Conservation (phyloP, 2,888 invertebrate genomes). For the Alcis repandata region DNA sequence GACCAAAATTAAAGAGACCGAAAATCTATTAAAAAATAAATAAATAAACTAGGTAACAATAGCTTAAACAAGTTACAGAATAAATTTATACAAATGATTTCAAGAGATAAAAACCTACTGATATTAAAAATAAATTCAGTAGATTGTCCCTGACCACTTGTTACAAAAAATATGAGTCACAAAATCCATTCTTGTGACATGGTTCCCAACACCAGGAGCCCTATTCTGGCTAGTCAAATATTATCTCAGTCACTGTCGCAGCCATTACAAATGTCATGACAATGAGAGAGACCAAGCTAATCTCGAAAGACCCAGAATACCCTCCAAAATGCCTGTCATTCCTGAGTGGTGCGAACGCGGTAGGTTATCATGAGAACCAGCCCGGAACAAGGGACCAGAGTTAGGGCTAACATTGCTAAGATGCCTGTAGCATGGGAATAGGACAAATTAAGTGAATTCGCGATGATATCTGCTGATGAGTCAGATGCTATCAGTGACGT, state of each 20-base stretch:
- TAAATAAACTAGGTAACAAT: too few relatives aligned
- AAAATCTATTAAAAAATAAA: too few relatives aligned
- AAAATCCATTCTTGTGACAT: conserved; percentile 23
- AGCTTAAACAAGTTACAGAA: too few relatives aligned
- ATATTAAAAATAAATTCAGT: background rate
- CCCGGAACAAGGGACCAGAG: conserved; percentile 4
- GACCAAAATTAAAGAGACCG: too few relatives aligned
- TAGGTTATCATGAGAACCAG: conserved; percentile 67
- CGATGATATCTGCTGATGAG: conserved; percentile 27
- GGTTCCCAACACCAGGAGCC: too few relatives aligned
- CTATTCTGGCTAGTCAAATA: too few relatives aligned
- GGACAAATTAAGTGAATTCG: conserved; percentile 69
- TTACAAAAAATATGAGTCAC: conserved; percentile 20
- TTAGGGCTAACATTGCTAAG: conserved; percentile 63
- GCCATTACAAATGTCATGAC: too few relatives aligned
- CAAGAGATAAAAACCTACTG: too few relatives aligned
- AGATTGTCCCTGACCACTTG: background rate
- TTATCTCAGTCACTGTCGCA: too few relatives aligned
- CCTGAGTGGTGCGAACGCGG: conserved; percentile 57
- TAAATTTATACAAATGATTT: background rate
- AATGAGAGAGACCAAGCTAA: too few relatives aligned
- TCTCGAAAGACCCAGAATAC: conserved; percentile 19
- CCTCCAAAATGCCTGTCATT: conserved; percentile 58
- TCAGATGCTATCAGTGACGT: conserved; percentile 35
- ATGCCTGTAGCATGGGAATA: conserved; percentile 74